Evolutionary conservation across 2,797 vertebrate genomes (phyloP), one percentile per base, ranked within the genome.

Genomic region (Siniperca scherzeri): DNA sequence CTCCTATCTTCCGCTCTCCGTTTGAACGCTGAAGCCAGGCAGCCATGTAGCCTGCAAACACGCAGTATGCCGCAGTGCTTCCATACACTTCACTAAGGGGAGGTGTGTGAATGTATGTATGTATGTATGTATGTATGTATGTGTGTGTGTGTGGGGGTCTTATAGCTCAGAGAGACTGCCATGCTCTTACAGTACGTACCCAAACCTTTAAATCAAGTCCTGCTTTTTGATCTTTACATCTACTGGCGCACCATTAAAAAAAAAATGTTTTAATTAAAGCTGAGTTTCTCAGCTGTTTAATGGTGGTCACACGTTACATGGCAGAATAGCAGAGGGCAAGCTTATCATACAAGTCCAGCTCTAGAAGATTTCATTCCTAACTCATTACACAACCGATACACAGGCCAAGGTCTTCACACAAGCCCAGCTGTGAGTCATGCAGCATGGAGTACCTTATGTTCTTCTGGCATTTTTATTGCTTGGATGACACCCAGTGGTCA

Each of bases 401-500:
- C 76, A 82, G 87, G 88, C 91, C 87, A 91, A 88, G 92, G 92
- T 91, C 88, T 91, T 52, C 85, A 75, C 48, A 85, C 82, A 30
- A 83, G 80, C 81, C 86, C 92, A 91, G 90, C 86, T 88, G 90
- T 94, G 90, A 93, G 89, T 93, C 90, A 93, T 90, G 80, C 91
- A 87, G 85, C 87, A 86, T 64, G 78, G 64, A 87, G 80, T 27
- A 68, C 80, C 84, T 82, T 80, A 48, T 77, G 87, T 75, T 91
- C 80, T 85, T 70, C 70, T 78, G 70, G 84, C 83, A 91, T 93
- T 91, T 93, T 80, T 92, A 93, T 90, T 91, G 93, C 92, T 93
- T 91, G 89, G 93, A 93, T 94, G 94, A 94, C 94, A 95, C 94
- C 94, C 93, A 95, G 94, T 94, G 94, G 94, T 92, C 91, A 93